Base-by-base conservation (phyloP, 2,888 invertebrate species). In the Agrotis puta region DNA sequence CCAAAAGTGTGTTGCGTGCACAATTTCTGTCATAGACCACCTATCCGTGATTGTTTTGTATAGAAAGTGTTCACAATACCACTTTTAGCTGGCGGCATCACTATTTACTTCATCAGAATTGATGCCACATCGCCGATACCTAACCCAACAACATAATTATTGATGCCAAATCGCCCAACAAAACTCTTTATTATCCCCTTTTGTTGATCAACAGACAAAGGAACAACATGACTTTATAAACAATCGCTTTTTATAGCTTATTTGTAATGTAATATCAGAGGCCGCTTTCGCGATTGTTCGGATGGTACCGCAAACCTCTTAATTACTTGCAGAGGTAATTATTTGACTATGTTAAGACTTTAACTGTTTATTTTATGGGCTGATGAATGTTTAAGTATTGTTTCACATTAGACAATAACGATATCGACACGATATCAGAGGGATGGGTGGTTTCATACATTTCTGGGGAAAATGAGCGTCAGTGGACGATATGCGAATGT, bases 301-400 rank as follows among this genome's bases (percentile, higher is more conserved):
- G 58, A 16, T 14, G n/a, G 16, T 48, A 51, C 79, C 74, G 63
- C 62, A 89, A 90, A 90, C 85, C 84, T 90, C 89, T 92, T 88
- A 89, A 92, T 92, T 92, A 92, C 89, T 85, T 45, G 22, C 80
- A 73, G 79, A 82, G 82, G 83, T 90, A 91, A 92, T 91, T 89
- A 91, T 87, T 87, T 81, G 82, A 69, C 50, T 68, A 64, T 56
- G 47, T 81, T 43, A 53, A 70, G 51, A 33, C 59, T 81, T 47
- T 39, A 11, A 43, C 48, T 51, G 27, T 6, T 24, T 11, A 50
- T 61, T 66, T 77, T 72, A 66, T 64, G 58, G 53, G 62, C n/a
- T 7, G 11, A 43, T 43, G 14, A 65, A 77, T 66, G 54, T 64
- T 39, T 43, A 16, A 13, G 18, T 59, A 48, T 61, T 61, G 39